phyloP scores from a whole-genome alignment of 2,113 vertebrate genomes.

The Aegypius monachus region DNA sequence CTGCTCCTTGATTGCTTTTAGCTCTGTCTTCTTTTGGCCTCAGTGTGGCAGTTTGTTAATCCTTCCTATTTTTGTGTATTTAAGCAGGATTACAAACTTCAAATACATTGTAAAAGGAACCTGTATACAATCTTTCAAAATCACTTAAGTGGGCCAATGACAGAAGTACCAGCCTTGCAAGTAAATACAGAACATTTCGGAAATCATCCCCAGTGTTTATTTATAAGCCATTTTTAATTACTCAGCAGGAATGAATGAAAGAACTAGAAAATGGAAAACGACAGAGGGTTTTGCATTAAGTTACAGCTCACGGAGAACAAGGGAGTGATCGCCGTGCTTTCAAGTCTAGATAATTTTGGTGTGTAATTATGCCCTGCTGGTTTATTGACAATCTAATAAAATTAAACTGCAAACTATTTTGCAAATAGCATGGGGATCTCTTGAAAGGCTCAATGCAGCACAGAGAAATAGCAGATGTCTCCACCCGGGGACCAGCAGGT shows the following conservation, averaged over 20 bases:
- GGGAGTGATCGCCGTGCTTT: background rate
- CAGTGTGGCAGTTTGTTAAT: conserved; percentile 75
- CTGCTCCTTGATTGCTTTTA: conserved; percentile 71
- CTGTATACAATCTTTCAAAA: conserved; percentile 88
- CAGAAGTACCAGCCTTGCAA: conserved; percentile 58
- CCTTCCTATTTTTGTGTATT: conserved; percentile 78
- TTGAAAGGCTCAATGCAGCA: background rate
- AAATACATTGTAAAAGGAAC: conserved; percentile 85
- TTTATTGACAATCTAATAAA: conserved; percentile 11
- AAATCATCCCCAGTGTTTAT: conserved; percentile 86
- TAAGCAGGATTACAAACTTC: conserved; percentile 80
- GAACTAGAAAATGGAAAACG: conserved; percentile 65
- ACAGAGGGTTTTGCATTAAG: conserved; percentile 66
- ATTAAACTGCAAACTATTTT: background rate
- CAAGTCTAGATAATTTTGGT: conserved; percentile 32
- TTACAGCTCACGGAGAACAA: conserved; percentile 62
- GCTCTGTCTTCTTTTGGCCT: conserved; percentile 70
- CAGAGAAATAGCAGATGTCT: background rate
- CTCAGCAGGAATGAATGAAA: conserved; percentile 61
- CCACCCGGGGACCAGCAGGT: background rate
- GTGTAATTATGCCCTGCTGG: conserved; percentile 32
- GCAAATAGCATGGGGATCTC: background rate
- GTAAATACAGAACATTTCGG: conserved; percentile 65
- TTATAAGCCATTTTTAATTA: conserved; percentile 87
- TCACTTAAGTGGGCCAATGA: conserved; percentile 75